A percentile compares a stretch with the other conserved stretches of the same genome.
These are phyloP conservation scores for Adoxophyes honmai DNA, from an alignment of 1,140 invertebrate species.

Conservation along the genomic window DNA sequence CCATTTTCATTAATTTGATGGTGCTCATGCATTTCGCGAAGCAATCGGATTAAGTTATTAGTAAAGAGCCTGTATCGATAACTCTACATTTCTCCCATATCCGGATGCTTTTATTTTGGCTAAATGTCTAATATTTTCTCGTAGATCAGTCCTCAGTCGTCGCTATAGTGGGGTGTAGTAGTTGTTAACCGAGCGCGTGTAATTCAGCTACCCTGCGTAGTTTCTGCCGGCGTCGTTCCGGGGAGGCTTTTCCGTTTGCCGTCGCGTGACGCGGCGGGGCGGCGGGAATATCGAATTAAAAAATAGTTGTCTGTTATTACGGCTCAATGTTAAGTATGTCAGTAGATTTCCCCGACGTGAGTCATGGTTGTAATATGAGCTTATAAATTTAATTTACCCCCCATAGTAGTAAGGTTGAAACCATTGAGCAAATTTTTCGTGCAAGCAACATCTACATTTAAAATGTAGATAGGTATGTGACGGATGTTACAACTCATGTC, in stretches of 20 bases:
- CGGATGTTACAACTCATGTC: too few relatives aligned
- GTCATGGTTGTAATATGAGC: background rate
- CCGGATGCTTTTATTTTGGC: too few relatives aligned
- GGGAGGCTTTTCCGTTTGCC: constrained; percentile 20
- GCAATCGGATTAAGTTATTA: background rate
- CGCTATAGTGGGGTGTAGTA: too few relatives aligned
- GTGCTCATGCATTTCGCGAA: constrained; percentile 9
- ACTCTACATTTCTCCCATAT: too few relatives aligned
- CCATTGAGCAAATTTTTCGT: too few relatives aligned
- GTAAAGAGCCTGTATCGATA: background rate
- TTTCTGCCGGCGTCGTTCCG: constrained; percentile 13
- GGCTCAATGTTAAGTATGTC: constrained; percentile 5
- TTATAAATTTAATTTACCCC: too few relatives aligned
- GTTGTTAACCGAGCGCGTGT: too few relatives aligned
- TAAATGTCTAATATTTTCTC: too few relatives aligned
- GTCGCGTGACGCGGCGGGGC: constrained; percentile 15
- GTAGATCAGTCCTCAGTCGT: too few relatives aligned
- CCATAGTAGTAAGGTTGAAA: too few relatives aligned
- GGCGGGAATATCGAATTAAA: constrained; percentile 17
- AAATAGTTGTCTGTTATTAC: constrained; percentile 6
- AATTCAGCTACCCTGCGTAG: background rate
- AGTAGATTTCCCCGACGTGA: constrained; percentile 3
- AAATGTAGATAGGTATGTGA: too few relatives aligned
- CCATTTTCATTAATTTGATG: constrained; percentile 2
- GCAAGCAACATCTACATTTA: too few relatives aligned